Base-by-base conservation (phyloP, 1,140 invertebrate genomes). In the Bombus balteatus region DNA sequence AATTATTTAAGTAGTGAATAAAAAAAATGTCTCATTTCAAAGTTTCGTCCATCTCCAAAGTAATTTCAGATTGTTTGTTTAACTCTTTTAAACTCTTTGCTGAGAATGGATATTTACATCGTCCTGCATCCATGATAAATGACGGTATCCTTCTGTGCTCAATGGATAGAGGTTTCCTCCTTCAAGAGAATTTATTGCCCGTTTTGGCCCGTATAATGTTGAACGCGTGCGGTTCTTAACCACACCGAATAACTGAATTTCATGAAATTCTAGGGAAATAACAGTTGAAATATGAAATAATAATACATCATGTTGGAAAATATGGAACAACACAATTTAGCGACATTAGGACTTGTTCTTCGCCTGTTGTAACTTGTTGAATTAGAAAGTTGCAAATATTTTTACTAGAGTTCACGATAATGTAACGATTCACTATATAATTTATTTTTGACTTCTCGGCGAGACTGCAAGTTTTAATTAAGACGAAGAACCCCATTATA, bases 391-490 rank as follows among this genome's bases (percentile, higher is more conserved):
- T 72, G 10, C 25, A 41, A 81, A 81, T 39, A 53, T 32, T 37
- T 2, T 74, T 43, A 25, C 0, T 13, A 3, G 13, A 65, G 15
- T 76, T 39, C 25, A 62, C 8, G 15, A 39, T 59, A 18, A 22
- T 18, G 22, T 47, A 34, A 10, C 25, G 28, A 34, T 22, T 75
- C 43, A 8, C n/a, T 9, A 8, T 73, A 25, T 43, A 62, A 62
- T 34, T 65, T 53, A 62, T 32, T 43, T 53, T 37, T 73, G 22
- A 28, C n/a, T 18, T 37, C 9, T 41, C 43, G 37, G 18, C 6
- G 68, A 65, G 57, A 59, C 32, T 75, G 9, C n/a, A 53, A 66
- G 22, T 83, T 75, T 83, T 65, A 83, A 83, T 76, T 83, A 83
- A 83, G 81, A 75, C 59, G 25, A 47, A 66, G 57, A 53, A 39